These are phyloP conservation scores for Boulengerochromis microlepis DNA, from an alignment of 2,113 vertebrate species.

Conservation along the genomic window DNA sequence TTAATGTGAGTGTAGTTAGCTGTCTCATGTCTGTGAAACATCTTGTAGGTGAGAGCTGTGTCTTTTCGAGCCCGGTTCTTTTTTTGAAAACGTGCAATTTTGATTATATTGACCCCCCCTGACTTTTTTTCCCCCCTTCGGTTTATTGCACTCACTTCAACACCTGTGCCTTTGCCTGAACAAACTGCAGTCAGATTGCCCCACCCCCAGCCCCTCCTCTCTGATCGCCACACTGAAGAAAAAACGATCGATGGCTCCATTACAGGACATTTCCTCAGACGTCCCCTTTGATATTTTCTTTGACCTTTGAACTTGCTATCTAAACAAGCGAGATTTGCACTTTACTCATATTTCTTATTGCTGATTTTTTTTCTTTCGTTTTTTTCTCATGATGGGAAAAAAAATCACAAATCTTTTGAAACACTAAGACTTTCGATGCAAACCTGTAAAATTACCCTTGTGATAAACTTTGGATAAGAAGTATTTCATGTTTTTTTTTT, in stretches of 20 bases:
- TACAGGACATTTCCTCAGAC: conserved; percentile 5
- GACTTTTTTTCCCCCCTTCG: not conserved
- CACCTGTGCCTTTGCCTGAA: conserved; percentile 72
- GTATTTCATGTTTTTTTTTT: conserved; percentile 37
- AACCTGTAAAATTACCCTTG: conserved; percentile 45
- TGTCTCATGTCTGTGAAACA: conserved; percentile 41
- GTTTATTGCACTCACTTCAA: conserved; percentile 58
- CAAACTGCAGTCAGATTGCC: conserved; percentile 39
- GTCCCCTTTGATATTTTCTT: conserved; percentile 21
- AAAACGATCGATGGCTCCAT: not conserved
- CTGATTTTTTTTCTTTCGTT: not conserved
- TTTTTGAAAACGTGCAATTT: conserved; percentile 55
- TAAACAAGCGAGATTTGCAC: conserved; percentile 63
- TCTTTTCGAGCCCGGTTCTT: conserved; percentile 19
- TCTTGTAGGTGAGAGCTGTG: conserved; percentile 26
- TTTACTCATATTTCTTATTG: conserved; percentile 63
- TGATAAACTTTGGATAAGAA: conserved; percentile 51
- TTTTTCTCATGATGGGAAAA: conserved; percentile 33
- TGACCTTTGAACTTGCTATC: conserved; percentile 42
- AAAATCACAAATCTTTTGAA: conserved; percentile 41
- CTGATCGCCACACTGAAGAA: conserved; percentile 1
- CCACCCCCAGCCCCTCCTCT: not conserved
- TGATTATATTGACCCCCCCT: conserved; percentile 6
- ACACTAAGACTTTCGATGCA: conserved; percentile 59
- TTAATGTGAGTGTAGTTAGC: conserved; percentile 2